These are phyloP conservation scores for Dicaeum eximium DNA, from an alignment of 2,113 vertebrate genomes.

Conservation along the genomic window DNA sequence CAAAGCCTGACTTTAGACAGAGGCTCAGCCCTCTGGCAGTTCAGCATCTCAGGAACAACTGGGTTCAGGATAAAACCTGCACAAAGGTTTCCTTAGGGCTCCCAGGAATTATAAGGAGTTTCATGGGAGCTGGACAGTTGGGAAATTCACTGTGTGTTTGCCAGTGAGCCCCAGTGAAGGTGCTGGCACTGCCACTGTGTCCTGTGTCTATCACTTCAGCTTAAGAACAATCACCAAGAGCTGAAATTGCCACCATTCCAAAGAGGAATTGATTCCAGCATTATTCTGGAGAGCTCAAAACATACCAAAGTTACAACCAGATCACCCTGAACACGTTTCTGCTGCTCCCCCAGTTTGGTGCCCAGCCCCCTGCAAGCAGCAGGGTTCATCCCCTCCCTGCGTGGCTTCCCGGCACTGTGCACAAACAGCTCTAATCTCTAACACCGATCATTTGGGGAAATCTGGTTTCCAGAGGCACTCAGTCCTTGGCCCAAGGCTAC, in stretches of 20 bases:
- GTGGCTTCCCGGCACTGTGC: slow-evolving; percentile 14
- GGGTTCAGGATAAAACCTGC: not conserved
- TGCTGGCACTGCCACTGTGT: not conserved
- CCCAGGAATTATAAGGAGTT: not conserved
- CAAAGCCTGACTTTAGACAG: not conserved
- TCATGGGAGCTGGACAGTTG: not conserved
- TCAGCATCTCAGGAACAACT: not conserved
- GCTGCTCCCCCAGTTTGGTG: not conserved
- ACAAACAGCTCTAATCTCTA: not conserved
- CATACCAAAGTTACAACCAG: not conserved
- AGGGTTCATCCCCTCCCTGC: not conserved
- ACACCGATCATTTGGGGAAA: not conserved
- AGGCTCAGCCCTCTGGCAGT: not conserved
- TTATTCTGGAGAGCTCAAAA: not conserved
- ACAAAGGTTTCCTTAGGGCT: not conserved
- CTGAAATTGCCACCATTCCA: not conserved
- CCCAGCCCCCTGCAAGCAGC: not conserved
- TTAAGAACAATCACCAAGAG: not conserved
- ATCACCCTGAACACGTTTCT: not conserved
- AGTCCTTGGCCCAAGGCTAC: slow-evolving; percentile 22
- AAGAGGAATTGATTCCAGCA: not conserved
- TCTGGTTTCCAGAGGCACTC: slow-evolving; percentile 31
- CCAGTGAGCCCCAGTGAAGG: not conserved
- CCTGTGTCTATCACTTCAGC: not conserved
- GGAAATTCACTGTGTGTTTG: not conserved